These are phyloP conservation scores for Moxostoma hubbsi DNA, from an alignment of 2,797 vertebrate genomes.

Conservation along the genomic window DNA sequence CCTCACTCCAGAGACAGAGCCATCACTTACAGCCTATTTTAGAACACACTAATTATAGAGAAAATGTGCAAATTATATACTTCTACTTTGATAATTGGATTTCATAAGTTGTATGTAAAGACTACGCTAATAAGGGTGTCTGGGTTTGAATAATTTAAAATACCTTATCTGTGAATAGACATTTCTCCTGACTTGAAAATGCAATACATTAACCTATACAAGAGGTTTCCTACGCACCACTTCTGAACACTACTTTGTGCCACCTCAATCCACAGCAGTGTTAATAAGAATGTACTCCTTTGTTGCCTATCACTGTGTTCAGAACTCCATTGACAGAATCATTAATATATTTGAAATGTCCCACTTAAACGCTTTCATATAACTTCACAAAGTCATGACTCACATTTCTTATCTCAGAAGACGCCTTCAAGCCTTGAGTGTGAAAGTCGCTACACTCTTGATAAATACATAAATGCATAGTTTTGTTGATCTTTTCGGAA, in stretches of 20 bases:
- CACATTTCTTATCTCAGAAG: conserved; percentile 6
- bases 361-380: conserved; percentile 18
- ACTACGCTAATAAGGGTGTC: conserved; percentile 44
- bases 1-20: conserved; percentile 31
- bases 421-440: neutral
- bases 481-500: no score
- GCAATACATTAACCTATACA: conserved; percentile 55
- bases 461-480: neutral
- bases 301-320: conserved; percentile 33
- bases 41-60: conserved; percentile 57
- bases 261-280: conserved; percentile 34
- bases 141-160: conserved; percentile 44
- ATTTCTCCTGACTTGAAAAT: conserved; percentile 57
- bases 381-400: conserved; percentile 12
- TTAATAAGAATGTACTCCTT: conserved; percentile 42
- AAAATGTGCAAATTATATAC: conserved; percentile 50
- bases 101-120: conserved; percentile 50
- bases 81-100: conserved; percentile 52
- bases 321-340: conserved; percentile 25
- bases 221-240: conserved; percentile 2
- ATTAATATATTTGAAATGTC: conserved; percentile 19
- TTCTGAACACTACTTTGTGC: neutral
- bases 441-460: neutral
- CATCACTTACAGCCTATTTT: conserved; percentile 46
- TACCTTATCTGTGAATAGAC: conserved; percentile 29